Evolutionary conservation across 2,797 vertebrate genomes (phyloP), one percentile per base, ranked within the genome.

Genomic region (Miichthys miiuy): DNA sequence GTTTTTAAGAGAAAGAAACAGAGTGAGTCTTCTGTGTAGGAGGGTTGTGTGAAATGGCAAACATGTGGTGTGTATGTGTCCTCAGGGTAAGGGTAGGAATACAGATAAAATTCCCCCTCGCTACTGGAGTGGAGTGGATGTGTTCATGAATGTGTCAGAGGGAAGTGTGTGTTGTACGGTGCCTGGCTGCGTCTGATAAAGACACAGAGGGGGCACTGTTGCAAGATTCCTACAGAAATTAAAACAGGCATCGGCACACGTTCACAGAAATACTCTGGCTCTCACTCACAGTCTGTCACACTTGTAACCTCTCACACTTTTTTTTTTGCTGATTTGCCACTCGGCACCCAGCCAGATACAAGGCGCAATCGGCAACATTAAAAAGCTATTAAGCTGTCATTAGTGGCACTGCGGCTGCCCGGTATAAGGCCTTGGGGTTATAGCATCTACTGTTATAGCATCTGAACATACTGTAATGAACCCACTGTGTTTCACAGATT

Each of bases 331-430:
- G 83, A 87, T 85, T 80, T 83, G 75, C 79, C 48, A 46, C 81
- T 81, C 17, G 63, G 84, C 91, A 50, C 27, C n/a, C 71, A 78
- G 82, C 82, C 84, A 87, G 80, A 76, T 68, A 77, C 48, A 38
- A 87, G 84, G 85, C 79, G 80, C 87, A 75, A 80, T 79, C 81
- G 72, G 75, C 72, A 87, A 89, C 86, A 91, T 92, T 93, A 91
- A 91, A 92, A 93, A 90, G 79, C 88, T 82, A 92, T 93, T 88
- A 92, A 85, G 84, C 58, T 83, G 84, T 92, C 91, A 89, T 93
- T 91, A 92, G 84, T 66, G 75, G 84, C 73, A 42, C 81, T 62
- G 44, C 48, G 72, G 80, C 84, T 81, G 86, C 85, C 88, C 77
- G 77, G 73, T 81, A 71, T 56, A 80, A 76, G 75, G 82, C 93